A percentile compares a stretch with the other conserved stretches of the same genome.
Conservation (phyloP, 30 jellyfish, hydroid and myxozoan species). For the Cassiopea andromeda region DNA sequence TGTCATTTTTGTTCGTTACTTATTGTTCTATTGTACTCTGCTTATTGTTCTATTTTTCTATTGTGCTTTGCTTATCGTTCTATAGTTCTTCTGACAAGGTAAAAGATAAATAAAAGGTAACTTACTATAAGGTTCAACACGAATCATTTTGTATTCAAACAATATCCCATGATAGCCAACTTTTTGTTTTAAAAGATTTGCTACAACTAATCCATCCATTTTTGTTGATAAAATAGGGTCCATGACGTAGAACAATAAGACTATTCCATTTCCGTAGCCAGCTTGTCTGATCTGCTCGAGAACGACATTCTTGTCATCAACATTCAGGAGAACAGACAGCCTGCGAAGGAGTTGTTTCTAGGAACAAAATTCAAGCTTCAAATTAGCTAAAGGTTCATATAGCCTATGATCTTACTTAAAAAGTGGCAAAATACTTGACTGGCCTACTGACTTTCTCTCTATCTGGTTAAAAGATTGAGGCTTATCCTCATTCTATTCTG, state of each 20-base stretch:
- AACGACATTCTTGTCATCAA: conserved; percentile 78
- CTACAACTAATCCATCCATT: conserved; percentile 84
- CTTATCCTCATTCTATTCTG: no score
- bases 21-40: no score
- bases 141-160: conserved; percentile 82
- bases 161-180: conserved; percentile 94
- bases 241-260: conserved; percentile 79
- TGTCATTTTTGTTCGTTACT: no score
- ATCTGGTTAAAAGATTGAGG: not conserved
- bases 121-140: conserved; percentile 94
- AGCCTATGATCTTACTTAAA: not conserved
- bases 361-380: not conserved
- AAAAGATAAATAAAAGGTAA: not conserved
- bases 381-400: not conserved
- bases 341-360: conserved; percentile 96
- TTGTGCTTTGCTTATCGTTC: no score
- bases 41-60: no score
- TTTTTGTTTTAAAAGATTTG: conserved; percentile 89
- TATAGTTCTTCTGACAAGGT: not conserved
- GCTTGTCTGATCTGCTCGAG: conserved; percentile 80
- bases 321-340: conserved; percentile 87
- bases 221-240: conserved; percentile 66
- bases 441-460: not conserved
- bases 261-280: conserved; percentile 80
- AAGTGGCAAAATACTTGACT: not conserved